Base-by-base conservation (phyloP, 2,888 invertebrate genomes). In the Drosophila diplacantha region DNA sequence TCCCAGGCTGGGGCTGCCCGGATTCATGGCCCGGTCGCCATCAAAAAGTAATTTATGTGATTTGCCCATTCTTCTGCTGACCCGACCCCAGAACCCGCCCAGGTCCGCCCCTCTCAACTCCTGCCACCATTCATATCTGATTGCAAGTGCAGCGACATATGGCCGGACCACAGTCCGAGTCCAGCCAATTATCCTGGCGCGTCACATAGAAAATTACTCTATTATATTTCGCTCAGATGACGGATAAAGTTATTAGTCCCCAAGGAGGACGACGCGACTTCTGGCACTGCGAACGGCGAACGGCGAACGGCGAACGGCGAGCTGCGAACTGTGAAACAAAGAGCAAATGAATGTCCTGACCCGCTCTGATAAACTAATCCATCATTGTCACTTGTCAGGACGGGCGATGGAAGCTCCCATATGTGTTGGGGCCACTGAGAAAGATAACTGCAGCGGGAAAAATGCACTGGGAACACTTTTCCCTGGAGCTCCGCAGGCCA, bases 21-120 rank as follows among this genome's bases (percentile, higher is more conserved):
- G 81, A 79, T 74, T 79, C 76, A 74, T 73, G 67, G 57, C 64
- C 39, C 46, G 26, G 71, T 69, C 67, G 64, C 74, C 82, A 83
- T 80, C 80, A 81, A 83, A 80, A 80, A 76, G 82, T 83, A 81
- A 80, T 80, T 83, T 80, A 80, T 80, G 84, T 80, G 82, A 79
- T 80, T 79, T 75, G 47, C 60, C 49, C 55, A 37, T 59, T 38
- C 60, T 61, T 61, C 41, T 62, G 61, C 32, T 60, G 51, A 47
- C 50, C 49, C 39, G 22, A 14, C 22, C 39, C n/a, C 39, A 41
- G n/a, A 41, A 31, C 11, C 51, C 44, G 31, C 22, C 32, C 18
- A 3, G 7, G 31, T 24, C 29, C 16, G 18, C 18, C 34, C 24
- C 9, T 32, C 37, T 35, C 24, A 37, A 29, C 46, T 41, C 51